These are phyloP conservation scores for Hipposideros armiger DNA, from an alignment of 2,113 vertebrate species.

Conservation along the genomic window DNA sequence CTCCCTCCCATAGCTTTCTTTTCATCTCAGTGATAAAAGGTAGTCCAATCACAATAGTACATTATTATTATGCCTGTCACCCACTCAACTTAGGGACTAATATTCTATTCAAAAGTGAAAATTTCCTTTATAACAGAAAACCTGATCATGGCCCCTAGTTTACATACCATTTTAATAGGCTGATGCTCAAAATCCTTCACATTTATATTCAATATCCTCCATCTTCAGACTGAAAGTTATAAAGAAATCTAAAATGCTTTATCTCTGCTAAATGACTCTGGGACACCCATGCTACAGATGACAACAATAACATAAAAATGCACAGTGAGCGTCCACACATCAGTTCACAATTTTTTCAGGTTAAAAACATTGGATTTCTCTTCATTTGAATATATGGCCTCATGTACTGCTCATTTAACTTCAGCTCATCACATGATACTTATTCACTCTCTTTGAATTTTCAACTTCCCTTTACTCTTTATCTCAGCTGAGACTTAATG, in stretches of 20 bases:
- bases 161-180: background rate
- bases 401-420: background rate
- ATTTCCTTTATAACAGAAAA: background rate
- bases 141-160: background rate
- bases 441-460: background rate
- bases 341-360: background rate
- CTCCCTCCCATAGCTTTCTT: background rate
- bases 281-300: background rate
- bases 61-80: background rate
- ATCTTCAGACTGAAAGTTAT: background rate
- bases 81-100: background rate
- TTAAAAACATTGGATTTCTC: background rate
- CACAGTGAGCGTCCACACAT: rapidly evolving
- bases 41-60: background rate
- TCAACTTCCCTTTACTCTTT: background rate
- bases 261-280: background rate
- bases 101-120: background rate
- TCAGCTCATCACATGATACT: background rate
- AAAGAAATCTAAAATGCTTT: background rate
- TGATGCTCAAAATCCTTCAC: background rate
- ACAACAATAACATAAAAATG: background rate
- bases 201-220: background rate
- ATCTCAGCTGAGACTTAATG: background rate
- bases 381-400: background rate
- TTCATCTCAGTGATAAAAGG: background rate